A percentile compares a stretch with the other conserved stretches of the same genome.
Conservation (phyloP, 2,113 vertebrate species). For the Strix aluco region DNA sequence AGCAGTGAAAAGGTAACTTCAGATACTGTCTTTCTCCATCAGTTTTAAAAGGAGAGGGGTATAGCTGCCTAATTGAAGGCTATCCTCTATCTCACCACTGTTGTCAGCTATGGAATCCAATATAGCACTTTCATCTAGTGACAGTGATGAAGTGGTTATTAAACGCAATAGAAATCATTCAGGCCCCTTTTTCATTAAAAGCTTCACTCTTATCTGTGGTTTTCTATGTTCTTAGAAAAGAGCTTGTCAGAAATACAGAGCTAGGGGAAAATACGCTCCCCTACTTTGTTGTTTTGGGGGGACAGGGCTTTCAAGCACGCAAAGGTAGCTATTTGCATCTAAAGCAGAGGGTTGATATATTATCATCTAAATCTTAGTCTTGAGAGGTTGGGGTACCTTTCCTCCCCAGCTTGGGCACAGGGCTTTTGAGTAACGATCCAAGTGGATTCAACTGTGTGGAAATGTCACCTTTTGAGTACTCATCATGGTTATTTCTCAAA, state of each 20-base stretch:
- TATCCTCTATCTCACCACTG: not conserved
- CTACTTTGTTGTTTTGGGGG: not conserved
- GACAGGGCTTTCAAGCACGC: not conserved
- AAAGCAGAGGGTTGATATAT: not conserved
- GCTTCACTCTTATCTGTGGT: not conserved
- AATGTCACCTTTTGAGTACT: not conserved
- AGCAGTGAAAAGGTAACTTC: not conserved
- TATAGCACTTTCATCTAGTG: not conserved
- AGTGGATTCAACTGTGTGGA: not conserved
- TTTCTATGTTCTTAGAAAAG: not conserved
- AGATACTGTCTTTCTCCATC: not conserved
- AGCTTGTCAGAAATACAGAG: not conserved
- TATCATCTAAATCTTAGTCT: not conserved
- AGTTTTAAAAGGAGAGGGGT: not conserved
- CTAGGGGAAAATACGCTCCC: not conserved
- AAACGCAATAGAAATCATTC: slow-evolving; percentile 50
- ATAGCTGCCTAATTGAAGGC: not conserved
- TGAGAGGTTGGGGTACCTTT: not conserved
- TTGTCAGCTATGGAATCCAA: not conserved
- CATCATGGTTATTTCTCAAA: not conserved
- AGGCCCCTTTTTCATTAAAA: slow-evolving; percentile 37
- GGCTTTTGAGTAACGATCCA: not conserved
- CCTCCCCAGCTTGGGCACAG: not conserved
- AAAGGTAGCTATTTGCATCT: not conserved
- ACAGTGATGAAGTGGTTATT: slow-evolving; percentile 53